Base-by-base conservation (phyloP, 2,113 vertebrate species). In the Rynchops niger region DNA sequence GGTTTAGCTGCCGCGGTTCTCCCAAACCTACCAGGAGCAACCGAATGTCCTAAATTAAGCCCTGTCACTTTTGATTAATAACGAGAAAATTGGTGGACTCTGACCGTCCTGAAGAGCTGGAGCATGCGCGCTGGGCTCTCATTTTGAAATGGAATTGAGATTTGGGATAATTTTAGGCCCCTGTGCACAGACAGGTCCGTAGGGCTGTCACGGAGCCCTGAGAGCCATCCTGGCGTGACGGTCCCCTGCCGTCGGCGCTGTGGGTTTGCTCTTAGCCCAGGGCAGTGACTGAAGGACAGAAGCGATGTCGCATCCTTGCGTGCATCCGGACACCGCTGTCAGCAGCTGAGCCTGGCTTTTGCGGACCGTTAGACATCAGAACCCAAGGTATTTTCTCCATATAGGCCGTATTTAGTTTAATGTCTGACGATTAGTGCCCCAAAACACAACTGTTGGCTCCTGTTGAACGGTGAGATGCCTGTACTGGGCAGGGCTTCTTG, bases 221-320 rank as follows among this genome's bases (percentile, higher is more conserved):
- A 1, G 73, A 56, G 82, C 49, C 50, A 15, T 38, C 77, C 40
- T 36, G 17, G 9, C 8, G 12, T 61, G 32, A 5, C 8, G 10
- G 11, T 32, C 25, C 42, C n/a, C 19, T 13, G 12, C 62, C 53
- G 1, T 19, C 52, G 18, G 27, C 4, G 10, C 62, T 43, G 4
- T 1, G 12, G 29, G 3, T 25, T 34, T n/a, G n/a, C 25, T 50
- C 42, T 11, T 58, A 7, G 30, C 15, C 2, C 9, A 5, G 40
- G 25, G 52, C 38, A n/a, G 21, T 26, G 16, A 40, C 26, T 12
- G 36, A 22, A 25, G 26, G 36, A 10, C 2, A 4, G 29, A 17
- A 55, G 25, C 12, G 1, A 30, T 6, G 50, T n/a, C 36, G 9
- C 52, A 2, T 55, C 69, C 67, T 56, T 7, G 1, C 15, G 0